Conservation (phyloP, 2,113 vertebrate genomes). For the Tinamus guttatus region DNA sequence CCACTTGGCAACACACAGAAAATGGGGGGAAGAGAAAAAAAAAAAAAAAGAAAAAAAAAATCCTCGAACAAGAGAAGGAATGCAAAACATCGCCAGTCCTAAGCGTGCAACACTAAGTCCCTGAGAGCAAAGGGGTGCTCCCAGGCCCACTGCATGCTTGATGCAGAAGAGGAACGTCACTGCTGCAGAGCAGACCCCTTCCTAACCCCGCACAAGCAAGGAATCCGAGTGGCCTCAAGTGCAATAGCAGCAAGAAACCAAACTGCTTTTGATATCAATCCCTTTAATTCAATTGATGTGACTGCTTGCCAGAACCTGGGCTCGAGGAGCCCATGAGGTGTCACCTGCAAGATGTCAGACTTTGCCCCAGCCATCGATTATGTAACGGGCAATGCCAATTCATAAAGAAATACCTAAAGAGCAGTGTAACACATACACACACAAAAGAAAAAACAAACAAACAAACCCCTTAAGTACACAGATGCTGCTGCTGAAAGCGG, state of each 20-base stretch:
- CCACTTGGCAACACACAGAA: slow-evolving; percentile 56
- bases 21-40: background rate
- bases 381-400: background rate
- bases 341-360: background rate
- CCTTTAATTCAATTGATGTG: background rate
- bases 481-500: too few relatives aligned
- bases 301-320: background rate
- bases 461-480: too few relatives aligned
- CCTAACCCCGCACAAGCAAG: background rate
- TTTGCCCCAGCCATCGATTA: background rate
- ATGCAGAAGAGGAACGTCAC: background rate
- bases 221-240: background rate
- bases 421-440: background rate
- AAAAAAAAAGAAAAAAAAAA: background rate
- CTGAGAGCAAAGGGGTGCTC: background rate
- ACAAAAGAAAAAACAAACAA: too few relatives aligned
- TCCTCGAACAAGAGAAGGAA: background rate
- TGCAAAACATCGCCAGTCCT: background rate
- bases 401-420: background rate
- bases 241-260: background rate
- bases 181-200: background rate
- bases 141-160: background rate
- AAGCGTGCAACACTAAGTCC: background rate
- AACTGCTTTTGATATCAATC: rapidly evolving
- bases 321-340: rapidly evolving